Conservation (phyloP, 1,140 invertebrate genomes). For the Lepidurus apus region DNA sequence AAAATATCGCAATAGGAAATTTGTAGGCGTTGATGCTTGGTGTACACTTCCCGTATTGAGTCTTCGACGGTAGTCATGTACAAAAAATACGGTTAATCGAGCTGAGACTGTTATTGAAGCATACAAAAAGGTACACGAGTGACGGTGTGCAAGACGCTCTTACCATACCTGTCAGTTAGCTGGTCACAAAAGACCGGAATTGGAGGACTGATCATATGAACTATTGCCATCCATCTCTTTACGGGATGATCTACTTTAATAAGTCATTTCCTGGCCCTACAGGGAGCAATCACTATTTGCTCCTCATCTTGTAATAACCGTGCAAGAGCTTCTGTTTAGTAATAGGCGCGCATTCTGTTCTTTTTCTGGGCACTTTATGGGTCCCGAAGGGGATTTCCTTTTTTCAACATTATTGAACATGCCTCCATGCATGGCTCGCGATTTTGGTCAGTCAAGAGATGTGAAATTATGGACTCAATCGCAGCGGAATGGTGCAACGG, state of each 20-base stretch:
- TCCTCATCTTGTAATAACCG: too few relatives aligned
- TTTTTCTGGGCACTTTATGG: too few relatives aligned
- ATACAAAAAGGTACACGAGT: background rate
- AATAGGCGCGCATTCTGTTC: too few relatives aligned
- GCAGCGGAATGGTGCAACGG: background rate
- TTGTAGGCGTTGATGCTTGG: background rate
- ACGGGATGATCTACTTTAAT: background rate
- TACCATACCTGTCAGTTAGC: background rate
- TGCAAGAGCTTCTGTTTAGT: too few relatives aligned
- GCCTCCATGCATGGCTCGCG: too few relatives aligned
- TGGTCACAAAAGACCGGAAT: background rate
- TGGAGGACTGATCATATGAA: background rate
- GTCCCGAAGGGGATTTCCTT: too few relatives aligned
- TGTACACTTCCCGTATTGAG: too few relatives aligned
- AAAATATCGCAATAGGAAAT: background rate
- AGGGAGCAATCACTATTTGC: too few relatives aligned
- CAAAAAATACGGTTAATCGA: background rate
- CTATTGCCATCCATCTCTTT: background rate
- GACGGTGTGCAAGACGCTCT: background rate
- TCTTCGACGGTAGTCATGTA: too few relatives aligned
- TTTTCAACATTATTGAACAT: too few relatives aligned
- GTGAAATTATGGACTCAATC: background rate
- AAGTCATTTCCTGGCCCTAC: background rate
- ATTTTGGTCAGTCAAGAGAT: background rate
- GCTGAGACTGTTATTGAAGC: background rate